These are phyloP conservation scores for Caligus rogercresseyi DNA, from an alignment of 1,140 invertebrate species.

Conservation along the genomic window DNA sequence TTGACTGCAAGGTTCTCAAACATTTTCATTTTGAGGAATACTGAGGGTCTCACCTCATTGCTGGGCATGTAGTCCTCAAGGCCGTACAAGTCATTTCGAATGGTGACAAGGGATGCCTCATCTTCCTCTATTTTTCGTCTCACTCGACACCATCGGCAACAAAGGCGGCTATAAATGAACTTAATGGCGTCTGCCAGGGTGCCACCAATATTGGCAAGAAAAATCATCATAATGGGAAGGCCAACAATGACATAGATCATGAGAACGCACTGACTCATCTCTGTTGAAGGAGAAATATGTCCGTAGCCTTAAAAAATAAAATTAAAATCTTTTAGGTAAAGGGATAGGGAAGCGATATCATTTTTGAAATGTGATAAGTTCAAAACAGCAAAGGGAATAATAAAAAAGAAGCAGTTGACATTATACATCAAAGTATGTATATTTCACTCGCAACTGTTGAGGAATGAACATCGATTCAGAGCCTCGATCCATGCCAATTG, in stretches of 20 bases:
- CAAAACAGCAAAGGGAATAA: neutral
- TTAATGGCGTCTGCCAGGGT: conserved; percentile 22
- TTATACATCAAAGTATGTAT: no score
- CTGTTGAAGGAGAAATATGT: conserved; percentile 24
- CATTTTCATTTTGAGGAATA: no score
- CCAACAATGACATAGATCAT: conserved; percentile 25
- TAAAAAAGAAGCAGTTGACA: no score
- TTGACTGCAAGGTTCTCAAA: no score
- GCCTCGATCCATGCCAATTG: no score
- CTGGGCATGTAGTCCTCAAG: conserved; percentile 27
- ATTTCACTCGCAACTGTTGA: no score
- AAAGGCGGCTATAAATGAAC: conserved; percentile 37
- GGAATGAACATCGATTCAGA: no score
- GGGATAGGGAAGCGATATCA: neutral
- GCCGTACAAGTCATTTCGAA: conserved; percentile 24
- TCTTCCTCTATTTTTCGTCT: conserved; percentile 22
- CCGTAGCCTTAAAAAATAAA: conserved; percentile 26
- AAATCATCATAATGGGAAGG: conserved; percentile 25
- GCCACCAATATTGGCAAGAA: conserved; percentile 26
- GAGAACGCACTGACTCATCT: conserved; percentile 22
- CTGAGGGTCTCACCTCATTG: conserved; percentile 12
- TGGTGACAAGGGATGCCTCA: conserved; percentile 18
- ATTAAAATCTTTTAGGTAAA: no score
- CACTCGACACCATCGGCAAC: conserved; percentile 24
- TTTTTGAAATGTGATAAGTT: neutral